These are phyloP conservation scores for Corapipo altera DNA, from an alignment of 2,113 vertebrate genomes.

Conservation along the genomic window DNA sequence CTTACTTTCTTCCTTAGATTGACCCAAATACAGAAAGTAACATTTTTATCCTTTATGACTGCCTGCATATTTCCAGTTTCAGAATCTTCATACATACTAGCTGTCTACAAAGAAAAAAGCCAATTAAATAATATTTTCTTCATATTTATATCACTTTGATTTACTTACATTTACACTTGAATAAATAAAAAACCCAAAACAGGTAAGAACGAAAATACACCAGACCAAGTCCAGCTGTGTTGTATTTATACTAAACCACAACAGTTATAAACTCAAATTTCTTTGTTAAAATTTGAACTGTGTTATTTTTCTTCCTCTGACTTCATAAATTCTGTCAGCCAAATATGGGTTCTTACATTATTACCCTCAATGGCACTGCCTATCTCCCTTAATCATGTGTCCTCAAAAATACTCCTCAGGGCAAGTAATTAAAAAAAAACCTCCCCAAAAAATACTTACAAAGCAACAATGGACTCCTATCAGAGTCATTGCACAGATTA, in stretches of 20 bases:
- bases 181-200: not conserved
- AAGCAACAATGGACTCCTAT: not conserved
- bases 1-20: slow-evolving; percentile 90
- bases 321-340: not conserved
- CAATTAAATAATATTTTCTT: not conserved
- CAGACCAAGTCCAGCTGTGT: not conserved
- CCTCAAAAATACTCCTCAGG: not conserved
- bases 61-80: slow-evolving; percentile 90
- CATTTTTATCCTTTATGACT: slow-evolving; percentile 75
- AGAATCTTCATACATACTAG: slow-evolving; percentile 75
- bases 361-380: not conserved
- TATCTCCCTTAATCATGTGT: not conserved
- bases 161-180: not conserved
- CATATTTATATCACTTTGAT: not conserved
- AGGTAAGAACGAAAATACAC: not conserved
- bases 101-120: slow-evolving; percentile 68
- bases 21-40: slow-evolving; percentile 88
- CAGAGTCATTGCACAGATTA: not conserved
- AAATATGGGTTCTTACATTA: not conserved
- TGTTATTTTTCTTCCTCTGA: not conserved
- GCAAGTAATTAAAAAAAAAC: not conserved
- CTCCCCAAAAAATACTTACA: not conserved
- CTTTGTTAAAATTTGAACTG: not conserved
- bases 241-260: not conserved
- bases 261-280: not conserved